Evolutionary conservation across 2,113 vertebrate species (phyloP).

Genomic region (Chaetura pelagica): DNA sequence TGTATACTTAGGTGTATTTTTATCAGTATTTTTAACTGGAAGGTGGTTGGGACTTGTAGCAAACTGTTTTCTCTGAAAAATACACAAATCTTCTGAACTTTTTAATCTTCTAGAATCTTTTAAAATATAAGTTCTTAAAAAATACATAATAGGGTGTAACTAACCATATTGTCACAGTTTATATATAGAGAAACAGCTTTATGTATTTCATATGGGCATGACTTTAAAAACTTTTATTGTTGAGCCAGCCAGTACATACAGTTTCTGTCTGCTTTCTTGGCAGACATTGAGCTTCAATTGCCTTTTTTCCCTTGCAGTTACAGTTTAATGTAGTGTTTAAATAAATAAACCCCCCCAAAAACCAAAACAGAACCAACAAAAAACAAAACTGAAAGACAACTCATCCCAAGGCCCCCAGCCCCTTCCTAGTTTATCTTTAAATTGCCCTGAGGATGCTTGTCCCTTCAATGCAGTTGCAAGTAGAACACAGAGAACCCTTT

Average conservation of each 20-base stretch:
- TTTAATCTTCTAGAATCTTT: neutral
- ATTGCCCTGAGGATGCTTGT: neutral
- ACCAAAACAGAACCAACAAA: too few species aligned
- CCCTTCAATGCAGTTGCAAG: neutral
- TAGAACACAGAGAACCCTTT: neutral
- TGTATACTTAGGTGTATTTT: neutral
- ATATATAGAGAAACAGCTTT: neutral
- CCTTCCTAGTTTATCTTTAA: neutral
- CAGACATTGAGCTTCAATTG: neutral
- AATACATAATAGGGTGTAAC: neutral
- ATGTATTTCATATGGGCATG: neutral
- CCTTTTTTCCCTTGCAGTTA: neutral
- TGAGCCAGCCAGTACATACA: neutral
- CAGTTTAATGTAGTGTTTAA: neutral
- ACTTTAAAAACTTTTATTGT: neutral
- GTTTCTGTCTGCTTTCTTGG: conserved; percentile 1
- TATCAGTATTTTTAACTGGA: neutral
- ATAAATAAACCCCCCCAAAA: neutral
- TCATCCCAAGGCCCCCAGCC: too few species aligned
- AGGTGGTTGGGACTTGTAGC: neutral
- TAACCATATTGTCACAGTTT: neutral
- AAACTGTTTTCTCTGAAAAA: neutral
- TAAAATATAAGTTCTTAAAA: neutral
- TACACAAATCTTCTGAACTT: neutral
- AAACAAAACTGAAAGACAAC: neutral